Conservation (phyloP, 2,113 vertebrate genomes). For the Strix uralensis region DNA sequence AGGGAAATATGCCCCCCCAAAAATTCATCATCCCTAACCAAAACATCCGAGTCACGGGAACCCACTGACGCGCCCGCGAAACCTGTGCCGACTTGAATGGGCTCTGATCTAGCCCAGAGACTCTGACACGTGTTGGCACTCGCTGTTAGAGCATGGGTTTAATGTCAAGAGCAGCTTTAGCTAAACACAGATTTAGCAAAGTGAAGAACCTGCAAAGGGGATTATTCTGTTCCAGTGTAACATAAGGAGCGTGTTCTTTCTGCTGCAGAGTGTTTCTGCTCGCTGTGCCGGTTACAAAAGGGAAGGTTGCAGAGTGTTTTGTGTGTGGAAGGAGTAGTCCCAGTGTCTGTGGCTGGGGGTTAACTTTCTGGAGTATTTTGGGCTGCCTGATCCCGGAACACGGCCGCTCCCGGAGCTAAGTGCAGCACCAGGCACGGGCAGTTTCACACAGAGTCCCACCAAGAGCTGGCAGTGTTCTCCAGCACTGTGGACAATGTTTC, state of each 20-base stretch:
- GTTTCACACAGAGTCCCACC: background rate
- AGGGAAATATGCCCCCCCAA: background rate
- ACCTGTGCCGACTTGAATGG: rapidly evolving
- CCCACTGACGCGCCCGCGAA: rapidly evolving
- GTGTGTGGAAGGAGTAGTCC: background rate
- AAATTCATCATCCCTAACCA: background rate
- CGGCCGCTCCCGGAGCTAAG: rapidly evolving
- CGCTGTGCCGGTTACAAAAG: rapidly evolving
- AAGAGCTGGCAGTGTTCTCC: background rate
- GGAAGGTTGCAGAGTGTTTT: too few relatives aligned
- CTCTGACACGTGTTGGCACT: background rate
- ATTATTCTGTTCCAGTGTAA: background rate
- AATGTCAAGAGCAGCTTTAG: background rate
- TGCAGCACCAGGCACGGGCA: background rate
- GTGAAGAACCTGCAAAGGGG: background rate
- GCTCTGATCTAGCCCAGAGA: background rate
- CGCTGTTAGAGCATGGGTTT: background rate
- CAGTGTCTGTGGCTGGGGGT: background rate
- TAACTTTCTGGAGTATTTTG: background rate
- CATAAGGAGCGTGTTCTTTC: background rate
- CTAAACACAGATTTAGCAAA: rapidly evolving
- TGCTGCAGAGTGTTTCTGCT: background rate
- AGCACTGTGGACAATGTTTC: rapidly evolving
- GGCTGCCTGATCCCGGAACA: background rate
- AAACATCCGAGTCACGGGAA: background rate